Conservation (phyloP, 1,140 invertebrate species). For the Neodiprion lecontei region DNA sequence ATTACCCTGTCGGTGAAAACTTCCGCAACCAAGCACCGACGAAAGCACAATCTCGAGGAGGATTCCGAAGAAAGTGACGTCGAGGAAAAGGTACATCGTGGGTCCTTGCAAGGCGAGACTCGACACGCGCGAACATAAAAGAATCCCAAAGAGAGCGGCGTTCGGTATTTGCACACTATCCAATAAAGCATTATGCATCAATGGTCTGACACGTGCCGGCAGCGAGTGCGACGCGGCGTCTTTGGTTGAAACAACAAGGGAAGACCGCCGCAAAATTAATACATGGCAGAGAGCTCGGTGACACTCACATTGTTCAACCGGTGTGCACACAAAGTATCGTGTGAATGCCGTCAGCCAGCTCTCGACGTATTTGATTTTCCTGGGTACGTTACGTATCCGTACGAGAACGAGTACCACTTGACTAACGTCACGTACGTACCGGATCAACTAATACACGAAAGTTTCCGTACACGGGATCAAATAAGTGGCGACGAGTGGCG, state of each 20-base stretch:
- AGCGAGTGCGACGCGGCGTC: background rate
- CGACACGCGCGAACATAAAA: too few species aligned
- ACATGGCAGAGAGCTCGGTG: background rate
- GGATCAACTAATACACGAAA: too few species aligned
- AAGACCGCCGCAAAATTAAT: background rate
- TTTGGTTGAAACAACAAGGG: background rate
- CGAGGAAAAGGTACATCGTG: too few species aligned
- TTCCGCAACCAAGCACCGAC: too few species aligned
- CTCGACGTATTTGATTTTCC: background rate
- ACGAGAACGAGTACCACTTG: background rate
- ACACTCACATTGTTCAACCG: background rate
- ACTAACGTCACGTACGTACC: background rate
- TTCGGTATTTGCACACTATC: background rate
- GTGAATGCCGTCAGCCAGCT: background rate
- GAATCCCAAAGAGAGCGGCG: too few species aligned
- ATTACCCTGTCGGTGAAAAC: too few species aligned
- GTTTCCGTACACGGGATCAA: too few species aligned
- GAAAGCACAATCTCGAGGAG: too few species aligned
- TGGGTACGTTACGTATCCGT: background rate
- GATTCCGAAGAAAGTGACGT: too few species aligned
- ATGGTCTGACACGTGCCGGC: background rate
- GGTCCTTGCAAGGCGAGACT: too few species aligned
- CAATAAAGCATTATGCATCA: conserved; percentile 1
- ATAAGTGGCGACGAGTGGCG: too few species aligned
- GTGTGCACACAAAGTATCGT: conserved; percentile 1